These are phyloP conservation scores for Eilema griseolum DNA, from an alignment of 2,888 invertebrate species.

Conservation along the genomic window DNA sequence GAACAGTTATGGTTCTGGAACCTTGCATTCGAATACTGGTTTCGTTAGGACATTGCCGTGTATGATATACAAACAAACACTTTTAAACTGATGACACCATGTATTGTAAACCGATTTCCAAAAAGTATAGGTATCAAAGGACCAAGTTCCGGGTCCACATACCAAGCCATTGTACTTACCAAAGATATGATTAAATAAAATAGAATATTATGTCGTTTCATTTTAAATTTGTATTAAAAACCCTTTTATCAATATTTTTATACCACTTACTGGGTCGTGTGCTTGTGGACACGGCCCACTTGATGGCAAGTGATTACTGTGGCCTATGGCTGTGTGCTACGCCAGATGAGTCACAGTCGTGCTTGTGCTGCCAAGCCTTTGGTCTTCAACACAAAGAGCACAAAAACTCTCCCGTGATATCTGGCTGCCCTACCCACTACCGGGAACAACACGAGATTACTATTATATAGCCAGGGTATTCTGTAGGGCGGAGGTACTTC, in stretches of 20 bases:
- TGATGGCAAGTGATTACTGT: too few species aligned
- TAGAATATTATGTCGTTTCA: conserved; percentile 56
- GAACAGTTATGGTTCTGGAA: background rate
- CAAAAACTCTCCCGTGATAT: too few species aligned
- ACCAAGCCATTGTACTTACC: conserved; percentile 84
- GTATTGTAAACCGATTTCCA: conserved; percentile 31
- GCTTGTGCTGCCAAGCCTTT: too few species aligned
- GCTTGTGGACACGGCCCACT: too few species aligned
- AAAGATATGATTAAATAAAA: conserved; percentile 78
- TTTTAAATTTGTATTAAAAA: conserved; percentile 39
- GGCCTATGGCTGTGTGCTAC: too few species aligned
- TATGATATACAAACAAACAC: conserved; percentile 34
- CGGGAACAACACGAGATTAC: too few species aligned
- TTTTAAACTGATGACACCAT: conserved; percentile 32
- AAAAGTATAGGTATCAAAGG: conserved; percentile 70
- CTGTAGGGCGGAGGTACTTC: too few species aligned
- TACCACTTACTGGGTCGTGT: too few species aligned
- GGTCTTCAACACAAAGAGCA: too few species aligned
- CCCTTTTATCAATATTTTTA: background rate
- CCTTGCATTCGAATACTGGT: conserved; percentile 1
- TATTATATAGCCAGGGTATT: too few species aligned
- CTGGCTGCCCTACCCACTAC: too few species aligned
- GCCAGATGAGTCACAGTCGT: too few species aligned
- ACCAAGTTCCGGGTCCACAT: conserved; percentile 75
- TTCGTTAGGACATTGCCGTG: conserved; percentile 9